Evolutionary conservation across 2,888 invertebrate genomes (phyloP).

Genomic region (Lepetodrilus schrolli): DNA sequence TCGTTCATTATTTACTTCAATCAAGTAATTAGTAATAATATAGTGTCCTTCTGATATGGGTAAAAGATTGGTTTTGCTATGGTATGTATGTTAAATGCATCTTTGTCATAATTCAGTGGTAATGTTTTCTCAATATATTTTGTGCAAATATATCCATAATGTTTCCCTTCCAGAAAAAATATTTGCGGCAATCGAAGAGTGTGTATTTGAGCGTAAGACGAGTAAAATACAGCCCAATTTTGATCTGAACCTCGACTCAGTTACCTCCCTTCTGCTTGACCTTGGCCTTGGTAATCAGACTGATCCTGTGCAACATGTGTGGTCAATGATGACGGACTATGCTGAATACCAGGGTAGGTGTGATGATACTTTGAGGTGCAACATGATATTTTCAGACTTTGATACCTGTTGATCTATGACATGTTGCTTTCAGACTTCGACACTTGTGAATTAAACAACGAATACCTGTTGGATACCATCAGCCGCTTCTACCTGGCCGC

Average conservation of each 20-base stretch:
- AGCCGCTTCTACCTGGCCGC: constrained; percentile 78
- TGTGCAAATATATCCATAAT: too few relatives aligned
- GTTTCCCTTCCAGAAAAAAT: constrained; percentile 44
- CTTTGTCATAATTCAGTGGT: too few relatives aligned
- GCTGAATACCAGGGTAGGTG: constrained; percentile 62
- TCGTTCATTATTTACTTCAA: too few relatives aligned
- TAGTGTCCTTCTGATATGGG: too few relatives aligned
- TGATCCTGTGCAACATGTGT: constrained; percentile 52
- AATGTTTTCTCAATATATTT: too few relatives aligned
- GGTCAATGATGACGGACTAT: constrained; percentile 61
- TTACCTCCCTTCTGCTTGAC: constrained; percentile 52
- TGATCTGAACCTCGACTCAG: constrained; percentile 48
- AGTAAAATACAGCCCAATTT: constrained; percentile 39
- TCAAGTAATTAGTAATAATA: too few relatives aligned
- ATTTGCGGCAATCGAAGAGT: constrained; percentile 43
- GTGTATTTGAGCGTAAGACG: constrained; percentile 42
- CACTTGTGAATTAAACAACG: constrained; percentile 75
- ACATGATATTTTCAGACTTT: neutral
- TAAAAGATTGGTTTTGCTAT: too few relatives aligned
- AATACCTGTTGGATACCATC: constrained; percentile 76
- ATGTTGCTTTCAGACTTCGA: constrained; percentile 78
- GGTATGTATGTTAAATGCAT: too few relatives aligned
- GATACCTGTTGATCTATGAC: too few relatives aligned
- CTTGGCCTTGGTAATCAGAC: constrained; percentile 52
- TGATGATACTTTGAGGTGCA: neutral